A percentile compares a stretch with the other conserved stretches of the same genome.
Evolutionary conservation across 2,888 invertebrate genomes (phyloP).

Genomic region (Habrosyne pyritoides): DNA sequence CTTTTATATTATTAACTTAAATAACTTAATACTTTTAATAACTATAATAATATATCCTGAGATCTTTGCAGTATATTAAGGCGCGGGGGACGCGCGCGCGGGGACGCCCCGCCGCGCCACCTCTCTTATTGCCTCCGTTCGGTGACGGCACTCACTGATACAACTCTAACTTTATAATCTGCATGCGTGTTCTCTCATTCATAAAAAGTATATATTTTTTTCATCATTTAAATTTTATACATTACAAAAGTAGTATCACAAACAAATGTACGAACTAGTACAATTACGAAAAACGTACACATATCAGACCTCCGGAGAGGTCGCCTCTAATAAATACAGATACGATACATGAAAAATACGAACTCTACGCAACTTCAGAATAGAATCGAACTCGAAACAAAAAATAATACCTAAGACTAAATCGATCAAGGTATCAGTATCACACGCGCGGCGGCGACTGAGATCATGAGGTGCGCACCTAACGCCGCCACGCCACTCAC

Average conservation of each 20-base stretch:
- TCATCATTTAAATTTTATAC: constrained; percentile 76
- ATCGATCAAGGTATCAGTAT: constrained; percentile 74
- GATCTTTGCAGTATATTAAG: constrained; percentile 74
- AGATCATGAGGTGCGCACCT: constrained; percentile 71
- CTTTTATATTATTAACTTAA: constrained; percentile 81
- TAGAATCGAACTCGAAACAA: constrained; percentile 81
- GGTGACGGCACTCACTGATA: constrained; percentile 53
- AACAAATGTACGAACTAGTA: constrained; percentile 84
- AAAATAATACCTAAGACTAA: constrained; percentile 79
- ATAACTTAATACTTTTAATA: constrained; percentile 83
- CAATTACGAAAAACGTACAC: constrained; percentile 79
- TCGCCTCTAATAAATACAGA: constrained; percentile 79
- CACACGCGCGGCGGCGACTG: constrained; percentile 78
- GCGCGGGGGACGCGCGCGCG: constrained; percentile 30
- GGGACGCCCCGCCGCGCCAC: constrained; percentile 35
- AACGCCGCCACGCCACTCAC: constrained; percentile 67
- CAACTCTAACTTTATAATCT: constrained; percentile 64
- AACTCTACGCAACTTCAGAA: constrained; percentile 79
- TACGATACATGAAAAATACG: constrained; percentile 75
- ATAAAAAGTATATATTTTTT: constrained; percentile 75
- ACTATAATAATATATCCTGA: constrained; percentile 82
- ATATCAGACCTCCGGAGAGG: constrained; percentile 64
- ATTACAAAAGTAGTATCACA: constrained; percentile 85
- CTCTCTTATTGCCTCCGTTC: constrained; percentile 58
- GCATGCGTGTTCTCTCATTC: constrained; percentile 72